Percentiles rank a stretch among this genome's conserved stretches.
These are phyloP conservation scores for Fregata magnificens DNA, from an alignment of 2,113 vertebrate genomes.

Conservation along the genomic window DNA sequence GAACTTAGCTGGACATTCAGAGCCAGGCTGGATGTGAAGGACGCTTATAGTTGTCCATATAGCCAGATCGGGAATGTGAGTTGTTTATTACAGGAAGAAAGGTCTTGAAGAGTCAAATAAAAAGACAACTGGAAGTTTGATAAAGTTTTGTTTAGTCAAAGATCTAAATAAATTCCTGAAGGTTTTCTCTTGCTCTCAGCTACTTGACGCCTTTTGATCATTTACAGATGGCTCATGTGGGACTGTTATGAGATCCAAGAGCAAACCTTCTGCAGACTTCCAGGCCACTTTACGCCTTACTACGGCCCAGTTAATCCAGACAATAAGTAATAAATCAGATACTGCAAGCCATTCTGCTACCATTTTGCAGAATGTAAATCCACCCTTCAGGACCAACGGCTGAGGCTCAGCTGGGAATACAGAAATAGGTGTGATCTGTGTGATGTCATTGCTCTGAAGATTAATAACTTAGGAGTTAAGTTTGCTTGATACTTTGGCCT, in stretches of 20 bases:
- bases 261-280: conserved; percentile 13
- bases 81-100: conserved; percentile 65
- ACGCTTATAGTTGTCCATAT: not conserved
- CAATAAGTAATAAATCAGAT: conserved; percentile 48
- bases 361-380: not conserved
- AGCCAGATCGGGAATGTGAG: conserved; percentile 20
- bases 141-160: conserved; percentile 47
- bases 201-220: conserved; percentile 65
- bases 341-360: conserved; percentile 11
- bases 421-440: not conserved
- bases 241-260: conserved; percentile 33
- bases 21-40: not conserved
- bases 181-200: conserved; percentile 33
- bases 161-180: conserved; percentile 62
- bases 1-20: not conserved
- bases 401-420: not conserved
- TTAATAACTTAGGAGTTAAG: not conserved
- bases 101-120: conserved; percentile 48
- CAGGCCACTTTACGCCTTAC: not conserved
- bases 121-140: conserved; percentile 59
- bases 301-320: conserved; percentile 55
- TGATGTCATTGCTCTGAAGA: not conserved
- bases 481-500: not conserved
- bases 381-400: not conserved
- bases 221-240: conserved; percentile 68